phyloP scores from a whole-genome alignment of 1,140 invertebrate genomes.

The Panagrolaimus sp. region DNA sequence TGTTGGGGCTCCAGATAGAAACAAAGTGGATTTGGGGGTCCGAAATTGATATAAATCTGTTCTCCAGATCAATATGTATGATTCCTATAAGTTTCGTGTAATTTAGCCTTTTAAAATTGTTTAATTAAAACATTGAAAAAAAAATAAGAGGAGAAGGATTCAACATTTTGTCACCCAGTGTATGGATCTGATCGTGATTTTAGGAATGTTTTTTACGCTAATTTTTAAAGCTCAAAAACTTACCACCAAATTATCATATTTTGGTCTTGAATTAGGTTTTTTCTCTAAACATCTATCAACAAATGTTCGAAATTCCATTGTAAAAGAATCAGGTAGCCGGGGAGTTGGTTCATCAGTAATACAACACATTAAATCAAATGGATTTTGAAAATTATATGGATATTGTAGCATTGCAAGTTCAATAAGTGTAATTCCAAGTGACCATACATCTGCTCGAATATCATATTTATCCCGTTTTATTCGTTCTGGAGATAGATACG shows the following conservation, averaged over 20 bases:
- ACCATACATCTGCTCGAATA: conserved; percentile 92
- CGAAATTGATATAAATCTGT: too few species aligned
- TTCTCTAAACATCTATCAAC: conserved; percentile 37
- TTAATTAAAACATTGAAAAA: too few species aligned
- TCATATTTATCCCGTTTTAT: conserved; percentile 66
- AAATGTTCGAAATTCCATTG: conserved; percentile 34
- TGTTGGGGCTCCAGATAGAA: too few species aligned
- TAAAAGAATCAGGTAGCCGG: conserved; percentile 31
- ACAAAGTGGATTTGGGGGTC: too few species aligned
- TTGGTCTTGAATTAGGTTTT: conserved; percentile 27
- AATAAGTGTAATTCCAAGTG: conserved; percentile 79
- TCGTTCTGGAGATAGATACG: conserved; percentile 76
- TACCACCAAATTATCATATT: conserved; percentile 38
- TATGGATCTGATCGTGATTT: too few species aligned
- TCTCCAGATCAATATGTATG: too few species aligned
- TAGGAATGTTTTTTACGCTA: too few species aligned
- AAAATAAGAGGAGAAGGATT: too few species aligned
- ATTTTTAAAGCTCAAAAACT: too few species aligned
- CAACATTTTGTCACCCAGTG: too few species aligned
- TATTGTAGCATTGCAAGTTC: conserved; percentile 34
- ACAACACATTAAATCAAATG: conserved; percentile 30
- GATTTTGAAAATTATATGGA: conserved; percentile 27
- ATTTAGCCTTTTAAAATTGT: too few species aligned
- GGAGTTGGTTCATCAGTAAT: conserved; percentile 31
- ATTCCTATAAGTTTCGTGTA: too few species aligned